These are phyloP conservation scores for Craniophora ligustri DNA, from an alignment of 2,888 invertebrate genomes.

Conservation along the genomic window DNA sequence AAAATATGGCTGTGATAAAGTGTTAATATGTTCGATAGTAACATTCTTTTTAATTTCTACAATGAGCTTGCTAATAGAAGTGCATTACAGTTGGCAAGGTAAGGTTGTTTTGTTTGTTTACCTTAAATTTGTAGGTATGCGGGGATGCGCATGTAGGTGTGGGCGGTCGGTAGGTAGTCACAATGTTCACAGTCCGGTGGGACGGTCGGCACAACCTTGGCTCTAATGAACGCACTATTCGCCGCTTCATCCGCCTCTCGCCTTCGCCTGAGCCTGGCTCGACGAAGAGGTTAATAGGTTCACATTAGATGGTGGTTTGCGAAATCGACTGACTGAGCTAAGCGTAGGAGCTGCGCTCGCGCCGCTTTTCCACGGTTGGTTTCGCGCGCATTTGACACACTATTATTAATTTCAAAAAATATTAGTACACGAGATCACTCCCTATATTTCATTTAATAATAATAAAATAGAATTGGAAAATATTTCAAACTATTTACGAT, in stretches of 20 bases:
- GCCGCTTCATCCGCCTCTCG: constrained; percentile 86
- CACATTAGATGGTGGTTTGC: constrained; percentile 88
- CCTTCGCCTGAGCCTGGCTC: constrained; percentile 86
- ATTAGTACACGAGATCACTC: constrained; percentile 17
- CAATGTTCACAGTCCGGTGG: constrained; percentile 63
- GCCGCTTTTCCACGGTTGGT: constrained; percentile 79
- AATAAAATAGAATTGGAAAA: too few species aligned
- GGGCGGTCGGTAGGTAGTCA: constrained; percentile 56
- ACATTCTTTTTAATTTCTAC: constrained; percentile 85
- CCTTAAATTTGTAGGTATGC: constrained; percentile 68
- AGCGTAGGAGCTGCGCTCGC: constrained; percentile 74
- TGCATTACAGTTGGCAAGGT: constrained; percentile 88
- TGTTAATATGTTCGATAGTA: constrained; percentile 88
- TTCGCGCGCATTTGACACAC: constrained; percentile 79
- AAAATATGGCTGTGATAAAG: constrained; percentile 86
- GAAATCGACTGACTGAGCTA: constrained; percentile 80
- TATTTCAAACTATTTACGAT: too few species aligned
- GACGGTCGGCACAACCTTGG: constrained; percentile 84
- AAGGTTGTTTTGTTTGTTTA: constrained; percentile 80
- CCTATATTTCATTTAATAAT: background rate
- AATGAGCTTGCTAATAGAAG: constrained; percentile 87
- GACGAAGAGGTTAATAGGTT: constrained; percentile 88
- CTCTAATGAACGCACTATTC: constrained; percentile 85
- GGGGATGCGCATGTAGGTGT: constrained; percentile 62
- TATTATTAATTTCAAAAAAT: constrained; percentile 27